A percentile compares a stretch with the other conserved stretches of the same genome.
These are phyloP conservation scores for Drosophila greeni DNA, from an alignment of 2,888 invertebrate genomes.

Conservation along the genomic window DNA sequence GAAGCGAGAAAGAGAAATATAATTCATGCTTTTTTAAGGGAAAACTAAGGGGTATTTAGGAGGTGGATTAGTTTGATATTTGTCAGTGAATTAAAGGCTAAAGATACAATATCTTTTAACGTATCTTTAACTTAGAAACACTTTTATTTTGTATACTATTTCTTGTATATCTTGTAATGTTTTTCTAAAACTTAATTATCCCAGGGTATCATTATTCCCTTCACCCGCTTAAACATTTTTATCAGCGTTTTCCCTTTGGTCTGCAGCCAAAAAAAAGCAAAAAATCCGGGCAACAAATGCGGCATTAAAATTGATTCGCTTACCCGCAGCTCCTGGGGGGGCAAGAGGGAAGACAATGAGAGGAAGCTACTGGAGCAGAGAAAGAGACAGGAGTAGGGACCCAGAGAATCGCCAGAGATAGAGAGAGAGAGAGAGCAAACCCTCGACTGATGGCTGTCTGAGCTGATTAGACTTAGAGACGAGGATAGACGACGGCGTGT, in stretches of 20 bases:
- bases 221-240: conserved; percentile 14
- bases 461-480: conserved; percentile 69
- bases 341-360: conserved; percentile 13
- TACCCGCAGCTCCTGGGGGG: conserved; percentile 34
- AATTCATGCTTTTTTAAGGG: conserved; percentile 32
- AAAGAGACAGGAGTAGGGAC: conserved; percentile 14
- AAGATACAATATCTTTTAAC: too few species aligned
- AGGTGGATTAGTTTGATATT: neutral
- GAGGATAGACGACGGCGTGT: conserved; percentile 74
- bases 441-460: conserved; percentile 58
- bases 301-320: conserved; percentile 73
- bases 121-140: neutral
- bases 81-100: too few species aligned
- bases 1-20: conserved; percentile 26
- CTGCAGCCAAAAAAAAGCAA: conserved; percentile 15
- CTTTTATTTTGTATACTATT: neutral
- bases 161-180: neutral
- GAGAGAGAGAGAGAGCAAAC: conserved; percentile 16
- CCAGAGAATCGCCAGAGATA: conserved; percentile 4
- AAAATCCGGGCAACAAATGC: conserved; percentile 68
- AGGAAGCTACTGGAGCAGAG: conserved; percentile 9
- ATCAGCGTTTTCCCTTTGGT: conserved; percentile 16
- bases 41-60: neutral
- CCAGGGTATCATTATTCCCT: conserved; percentile 11
- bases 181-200: neutral